These are phyloP conservation scores for Leptinotarsa tumamoca DNA, from an alignment of 2,888 invertebrate genomes.

Conservation along the genomic window DNA sequence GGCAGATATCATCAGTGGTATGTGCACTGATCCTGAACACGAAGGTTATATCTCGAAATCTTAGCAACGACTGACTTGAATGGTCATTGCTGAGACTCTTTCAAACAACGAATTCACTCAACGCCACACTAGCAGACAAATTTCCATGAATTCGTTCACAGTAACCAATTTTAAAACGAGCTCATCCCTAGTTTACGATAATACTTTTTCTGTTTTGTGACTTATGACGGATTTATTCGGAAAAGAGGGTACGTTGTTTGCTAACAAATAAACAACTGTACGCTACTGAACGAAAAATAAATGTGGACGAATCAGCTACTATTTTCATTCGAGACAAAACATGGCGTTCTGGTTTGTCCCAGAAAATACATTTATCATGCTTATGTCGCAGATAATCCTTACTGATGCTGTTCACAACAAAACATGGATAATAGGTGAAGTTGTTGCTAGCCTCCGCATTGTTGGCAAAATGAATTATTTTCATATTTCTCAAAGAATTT, in stretches of 20 bases:
- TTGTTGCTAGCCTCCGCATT: conserved; percentile 35
- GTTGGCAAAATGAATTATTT: conserved; percentile 35
- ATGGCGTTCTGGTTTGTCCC: conserved; percentile 29
- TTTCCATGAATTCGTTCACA: too few relatives aligned
- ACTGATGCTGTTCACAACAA: conserved; percentile 42
- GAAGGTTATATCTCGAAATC: too few relatives aligned
- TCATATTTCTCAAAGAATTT: conserved; percentile 17
- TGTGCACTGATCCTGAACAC: too few relatives aligned
- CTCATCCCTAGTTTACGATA: neutral
- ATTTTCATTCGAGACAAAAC: conserved; percentile 28
- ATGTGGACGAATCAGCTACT: conserved; percentile 21
- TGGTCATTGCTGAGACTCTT: too few relatives aligned
- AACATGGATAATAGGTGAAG: conserved; percentile 43
- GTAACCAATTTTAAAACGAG: too few relatives aligned
- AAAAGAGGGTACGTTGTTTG: neutral
- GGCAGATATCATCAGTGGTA: too few relatives aligned
- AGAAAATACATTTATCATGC: conserved; percentile 41
- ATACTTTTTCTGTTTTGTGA: neutral
- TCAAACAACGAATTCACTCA: too few relatives aligned
- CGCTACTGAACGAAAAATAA: conserved; percentile 17
- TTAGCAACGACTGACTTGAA: too few relatives aligned
- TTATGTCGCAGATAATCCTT: conserved; percentile 42
- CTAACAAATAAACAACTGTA: neutral
- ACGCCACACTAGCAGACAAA: too few relatives aligned
- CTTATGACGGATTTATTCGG: neutral